Evolutionary conservation across 2,797 vertebrate species (phyloP), one percentile per base, ranked within the genome.

Genomic region (Danio albolineatus): DNA sequence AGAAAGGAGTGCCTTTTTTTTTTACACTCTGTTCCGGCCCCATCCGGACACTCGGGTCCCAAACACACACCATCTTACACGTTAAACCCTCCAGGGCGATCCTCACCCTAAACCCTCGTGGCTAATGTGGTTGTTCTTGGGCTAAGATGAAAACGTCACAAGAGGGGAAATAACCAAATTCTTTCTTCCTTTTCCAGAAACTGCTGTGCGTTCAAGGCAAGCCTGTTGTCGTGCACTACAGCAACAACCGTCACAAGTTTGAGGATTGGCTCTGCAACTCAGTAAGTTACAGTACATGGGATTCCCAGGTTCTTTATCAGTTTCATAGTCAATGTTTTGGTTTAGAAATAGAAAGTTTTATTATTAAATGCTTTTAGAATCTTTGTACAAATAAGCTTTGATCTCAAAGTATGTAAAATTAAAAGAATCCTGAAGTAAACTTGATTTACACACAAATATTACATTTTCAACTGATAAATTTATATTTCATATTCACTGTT

Each of bases 251-350:
- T 79, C 97, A 98, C 91, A 99, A 98, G 87, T 98, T 97, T 95
- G 97, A 99, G 91, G 98, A 99, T 88, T 99, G 98, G 98, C 96
- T 99, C 87, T 99, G 98, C 93, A 98, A 96, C 93, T 98, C 98
- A 91, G 98, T 99, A 95, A 87, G 90, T 93, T 28, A 7, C n/a
- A n/a, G n/a, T n/a, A n/a, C 66, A 36, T 28, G 6, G 12, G 12
- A 2, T 67, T 51, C 9, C 17, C 38, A 28, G 21, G 19, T 19
- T 17, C 10, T 70, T 69, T 62, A 13, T 1, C 38, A n/a, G 12
- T 57, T 59, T 73, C 41, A 46, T 72, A n/a, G 5, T 57, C 5
- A 56, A 10, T 59, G 0, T 46, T 28, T 13, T 56, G 4, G 43
- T 43, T 44, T 6, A 2, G 48, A 38, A 69, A 17, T 28, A 28